Evolutionary conservation across 2,113 vertebrate genomes (phyloP).

Genomic region (Danionella cerebrum): DNA sequence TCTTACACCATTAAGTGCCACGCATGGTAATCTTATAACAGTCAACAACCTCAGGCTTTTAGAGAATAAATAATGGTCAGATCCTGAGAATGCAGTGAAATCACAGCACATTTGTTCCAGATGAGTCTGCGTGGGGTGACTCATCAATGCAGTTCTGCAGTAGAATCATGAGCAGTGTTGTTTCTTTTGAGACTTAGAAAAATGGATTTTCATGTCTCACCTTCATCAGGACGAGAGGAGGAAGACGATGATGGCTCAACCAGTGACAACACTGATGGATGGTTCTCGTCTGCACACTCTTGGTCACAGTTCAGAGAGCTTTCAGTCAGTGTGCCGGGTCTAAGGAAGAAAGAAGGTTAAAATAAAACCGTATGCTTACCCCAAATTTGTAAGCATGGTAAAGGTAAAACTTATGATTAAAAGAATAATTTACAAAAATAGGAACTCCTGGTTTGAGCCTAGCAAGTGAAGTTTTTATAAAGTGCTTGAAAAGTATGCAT

Average conservation of each 20-base stretch:
- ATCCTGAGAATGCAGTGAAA: neutral
- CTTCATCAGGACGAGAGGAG: slow-evolving; percentile 70
- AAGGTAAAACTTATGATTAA: neutral
- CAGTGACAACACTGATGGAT: slow-evolving; percentile 63
- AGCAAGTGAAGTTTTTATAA: too few relatives aligned
- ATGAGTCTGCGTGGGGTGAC: neutral
- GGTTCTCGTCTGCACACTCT: slow-evolving; percentile 65
- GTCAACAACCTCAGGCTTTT: neutral
- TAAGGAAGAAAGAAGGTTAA: too few relatives aligned
- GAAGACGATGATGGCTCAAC: slow-evolving; percentile 58
- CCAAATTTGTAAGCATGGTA: neutral
- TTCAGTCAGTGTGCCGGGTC: slow-evolving; percentile 48
- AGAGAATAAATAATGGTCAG: neutral
- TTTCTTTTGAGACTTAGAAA: neutral
- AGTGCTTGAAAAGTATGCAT: too few relatives aligned
- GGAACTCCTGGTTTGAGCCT: too few relatives aligned
- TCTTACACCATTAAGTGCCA: too few relatives aligned
- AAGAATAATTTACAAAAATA: too few relatives aligned
- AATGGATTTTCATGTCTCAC: slow-evolving; percentile 47
- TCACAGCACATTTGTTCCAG: neutral
- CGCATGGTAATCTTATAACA: too few relatives aligned
- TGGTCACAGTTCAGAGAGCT: slow-evolving; percentile 53
- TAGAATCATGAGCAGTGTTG: neutral
- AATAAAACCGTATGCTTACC: too few relatives aligned
- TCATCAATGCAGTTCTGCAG: neutral